Evolutionary conservation across 2,888 invertebrate species (phyloP), one percentile per base, ranked within the genome.

Genomic region (Zygaena filipendulae): DNA sequence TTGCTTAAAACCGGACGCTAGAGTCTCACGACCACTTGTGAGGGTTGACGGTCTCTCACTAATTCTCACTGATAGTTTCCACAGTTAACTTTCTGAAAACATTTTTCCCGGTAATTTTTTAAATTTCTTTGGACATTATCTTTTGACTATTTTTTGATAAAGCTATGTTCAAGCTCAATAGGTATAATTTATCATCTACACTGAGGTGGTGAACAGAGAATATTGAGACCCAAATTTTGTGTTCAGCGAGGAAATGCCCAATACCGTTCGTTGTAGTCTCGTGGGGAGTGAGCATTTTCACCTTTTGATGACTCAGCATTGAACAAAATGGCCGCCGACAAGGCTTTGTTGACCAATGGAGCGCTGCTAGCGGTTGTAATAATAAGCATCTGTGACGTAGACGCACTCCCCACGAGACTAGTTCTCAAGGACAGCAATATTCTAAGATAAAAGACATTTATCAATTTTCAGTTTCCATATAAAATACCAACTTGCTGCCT

Each of bases 241-340:
- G 75, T 69, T 70, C 68, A 67, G 54, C 50, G 55, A 71, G 75
- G 77, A 81, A 81, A 81, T 80, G 75, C 77, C 72, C 79, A 72
- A 75, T 79, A 80, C 79, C 75, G 75, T 79, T 74, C 71, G n/a
- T n/a, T 68, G 70, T 81, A 83, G 81, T 83, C 83, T 82, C 75
- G 75, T 71, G 69, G 64, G 82, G 79, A 82, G 82, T 81, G 59
- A 66, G 55, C 55, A 62, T 66, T 66, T 84, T 84, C 83, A 74
- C 74, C 75, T 74, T 75, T 74, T 74, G 82, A 81, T 83, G 82
- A 83, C 77, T 83, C 84, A 84, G 72, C 82, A 82, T 59, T 60
- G 62, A 54, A 68, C 82, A 84, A 86, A 82, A 85, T 85, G 85
- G 85, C 85, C 79, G 82, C 82, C 75, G 62, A 58, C 66, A 63